Evolutionary conservation across 2,113 vertebrate species (phyloP).

Genomic region (Alouatta palliata): DNA sequence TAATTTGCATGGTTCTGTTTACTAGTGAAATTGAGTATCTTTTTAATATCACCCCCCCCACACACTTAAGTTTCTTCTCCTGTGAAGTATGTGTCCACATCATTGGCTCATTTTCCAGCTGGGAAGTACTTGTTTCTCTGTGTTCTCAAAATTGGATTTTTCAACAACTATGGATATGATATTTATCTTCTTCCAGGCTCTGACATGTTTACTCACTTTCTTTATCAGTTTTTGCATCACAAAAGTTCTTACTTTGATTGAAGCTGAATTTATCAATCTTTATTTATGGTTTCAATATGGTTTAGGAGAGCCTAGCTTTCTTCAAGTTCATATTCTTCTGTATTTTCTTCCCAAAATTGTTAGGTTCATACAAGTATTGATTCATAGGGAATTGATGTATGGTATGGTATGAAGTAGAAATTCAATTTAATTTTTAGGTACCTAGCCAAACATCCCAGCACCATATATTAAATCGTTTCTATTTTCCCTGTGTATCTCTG

Average conservation of each 20-base stretch:
- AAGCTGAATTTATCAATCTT: background rate
- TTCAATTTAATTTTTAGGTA: background rate
- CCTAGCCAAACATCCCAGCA: background rate
- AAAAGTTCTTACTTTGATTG: background rate
- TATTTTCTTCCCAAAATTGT: background rate
- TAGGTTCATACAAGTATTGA: background rate
- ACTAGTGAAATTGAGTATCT: background rate
- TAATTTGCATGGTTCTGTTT: background rate
- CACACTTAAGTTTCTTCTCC: too few species aligned
- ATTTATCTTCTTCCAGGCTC: background rate
- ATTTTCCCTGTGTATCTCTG: background rate
- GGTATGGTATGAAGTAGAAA: background rate
- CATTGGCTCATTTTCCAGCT: background rate
- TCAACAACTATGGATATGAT: too few species aligned
- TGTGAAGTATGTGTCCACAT: background rate
- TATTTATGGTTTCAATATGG: background rate
- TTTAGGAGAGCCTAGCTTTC: background rate
- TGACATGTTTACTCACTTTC: background rate
- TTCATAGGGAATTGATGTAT: background rate
- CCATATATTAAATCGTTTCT: background rate
- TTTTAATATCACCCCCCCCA: too few species aligned
- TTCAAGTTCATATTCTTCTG: background rate
- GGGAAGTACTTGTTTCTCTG: background rate
- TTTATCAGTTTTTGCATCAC: background rate
- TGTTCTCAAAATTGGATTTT: background rate